These are phyloP conservation scores for Drosophila pachea DNA, from an alignment of 1,140 invertebrate species.

Conservation along the genomic window DNA sequence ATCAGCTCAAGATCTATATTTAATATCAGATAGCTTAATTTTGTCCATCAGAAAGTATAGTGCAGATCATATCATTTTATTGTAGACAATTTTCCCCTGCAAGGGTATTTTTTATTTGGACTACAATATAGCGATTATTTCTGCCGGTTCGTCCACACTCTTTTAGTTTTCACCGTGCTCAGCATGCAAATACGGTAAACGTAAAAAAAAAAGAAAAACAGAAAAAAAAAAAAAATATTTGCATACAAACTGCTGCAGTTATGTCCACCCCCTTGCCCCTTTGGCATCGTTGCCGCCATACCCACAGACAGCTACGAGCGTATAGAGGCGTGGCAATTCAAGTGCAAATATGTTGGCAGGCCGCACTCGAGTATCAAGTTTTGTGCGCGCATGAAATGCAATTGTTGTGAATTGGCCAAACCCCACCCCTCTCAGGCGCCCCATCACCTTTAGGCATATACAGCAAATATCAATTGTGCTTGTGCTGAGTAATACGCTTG, in stretches of 20 bases:
- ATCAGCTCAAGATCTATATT: too few species aligned
- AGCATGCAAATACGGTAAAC: slow-evolving; percentile 65
- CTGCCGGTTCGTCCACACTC: neutral
- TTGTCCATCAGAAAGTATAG: neutral
- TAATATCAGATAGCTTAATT: neutral
- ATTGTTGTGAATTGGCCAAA: slow-evolving; percentile 71
- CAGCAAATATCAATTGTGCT: slow-evolving; percentile 29
- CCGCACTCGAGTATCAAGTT: slow-evolving; percentile 73
- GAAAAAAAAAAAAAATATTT: slow-evolving; percentile 68
- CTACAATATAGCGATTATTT: slow-evolving; percentile 6
- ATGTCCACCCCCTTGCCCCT: neutral
- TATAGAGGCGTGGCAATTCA: slow-evolving; percentile 50
- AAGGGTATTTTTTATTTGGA: slow-evolving; percentile 10
- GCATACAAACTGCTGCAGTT: slow-evolving; percentile 65
- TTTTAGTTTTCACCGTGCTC: slow-evolving; percentile 30
- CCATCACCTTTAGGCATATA: neutral
- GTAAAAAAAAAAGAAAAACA: too few species aligned
- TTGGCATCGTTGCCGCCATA: neutral
- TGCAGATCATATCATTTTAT: neutral
- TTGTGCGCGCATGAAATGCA: slow-evolving; percentile 63
- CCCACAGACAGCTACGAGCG: neutral
- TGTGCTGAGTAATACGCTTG: slow-evolving; percentile 15
- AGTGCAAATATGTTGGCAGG: slow-evolving; percentile 73
- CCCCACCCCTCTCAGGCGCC: neutral
- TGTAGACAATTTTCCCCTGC: neutral